Evolutionary conservation across 2,113 vertebrate species (phyloP), one percentile per base, ranked within the genome.

Genomic region (Aptenodytes patagonicus): DNA sequence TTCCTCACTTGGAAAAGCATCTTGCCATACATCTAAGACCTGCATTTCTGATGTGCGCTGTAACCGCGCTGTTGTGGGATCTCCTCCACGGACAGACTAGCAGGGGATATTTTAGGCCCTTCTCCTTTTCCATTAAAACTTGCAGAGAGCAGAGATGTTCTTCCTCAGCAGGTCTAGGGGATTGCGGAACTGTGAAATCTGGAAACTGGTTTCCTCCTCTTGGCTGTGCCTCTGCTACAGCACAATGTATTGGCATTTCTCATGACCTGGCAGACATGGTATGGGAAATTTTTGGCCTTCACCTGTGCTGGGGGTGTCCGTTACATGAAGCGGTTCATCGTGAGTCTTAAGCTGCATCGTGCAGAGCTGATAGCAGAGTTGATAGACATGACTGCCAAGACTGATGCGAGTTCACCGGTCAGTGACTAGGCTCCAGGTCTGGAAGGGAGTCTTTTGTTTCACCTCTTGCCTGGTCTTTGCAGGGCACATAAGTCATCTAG

Each of bases 271-370:
- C 31, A 79, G 36, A 40, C 8, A 16, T 3, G 16, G 10, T 28
- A 36, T 4, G 4, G 29, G 29, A 58, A 72, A 29, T 26, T 49
- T 86, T 80, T 87, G 4, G 54, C 44, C 31, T 96, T 83, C 13
- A 3, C 38, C 21, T 61, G 20, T 69, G 26, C 36, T 69, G 49
- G 34, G 44, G 11, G 21, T 73, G 32, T 73, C 42, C 6, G 2
- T 70, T 83, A 73, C 7, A 3, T 46, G 15, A 71, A 36, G 38
- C 1, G 0, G 22, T 55, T 66, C 3, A 1, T 42, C 1, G 3
- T 13, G 19, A 51, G 13, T 55, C 68, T 83, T 42, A n/a, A 49
- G n/a, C n/a, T 57, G 42, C n/a, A n/a, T 54, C 0, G 0, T 64
- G 17, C 29, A 52, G 68, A 84, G 51, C 47, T 79, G 52, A 49